Percentiles rank a stretch among this genome's conserved stretches.
Conservation (phyloP, 2,797 vertebrate genomes). For the Lepilemur ruficaudatus region DNA sequence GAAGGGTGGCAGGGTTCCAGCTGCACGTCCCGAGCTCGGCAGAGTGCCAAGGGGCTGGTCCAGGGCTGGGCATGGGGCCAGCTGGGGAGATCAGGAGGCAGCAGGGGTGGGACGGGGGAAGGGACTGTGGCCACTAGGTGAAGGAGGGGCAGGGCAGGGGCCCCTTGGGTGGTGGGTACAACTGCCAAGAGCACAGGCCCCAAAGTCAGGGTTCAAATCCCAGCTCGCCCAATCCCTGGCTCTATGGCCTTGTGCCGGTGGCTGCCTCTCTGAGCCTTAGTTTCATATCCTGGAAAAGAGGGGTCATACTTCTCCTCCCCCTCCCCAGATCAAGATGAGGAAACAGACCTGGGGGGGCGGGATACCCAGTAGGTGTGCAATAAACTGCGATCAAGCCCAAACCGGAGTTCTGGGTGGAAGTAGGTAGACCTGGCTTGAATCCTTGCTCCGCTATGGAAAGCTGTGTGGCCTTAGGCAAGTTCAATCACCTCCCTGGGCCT, state of each 20-base stretch:
- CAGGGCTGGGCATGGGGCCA: constrained; percentile 58
- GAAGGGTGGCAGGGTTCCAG: constrained; percentile 81
- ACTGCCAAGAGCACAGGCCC: neutral
- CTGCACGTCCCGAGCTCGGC: constrained; percentile 72
- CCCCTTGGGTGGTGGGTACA: neutral
- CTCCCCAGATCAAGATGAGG: neutral
- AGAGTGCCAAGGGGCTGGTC: constrained; percentile 65
- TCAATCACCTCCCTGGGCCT: neutral
- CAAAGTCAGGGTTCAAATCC: neutral
- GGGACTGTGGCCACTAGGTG: neutral
- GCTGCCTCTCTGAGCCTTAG: neutral
- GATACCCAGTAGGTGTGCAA: neutral
- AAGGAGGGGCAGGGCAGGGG: neutral
- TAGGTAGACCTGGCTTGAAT: neutral
- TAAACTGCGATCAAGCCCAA: neutral
- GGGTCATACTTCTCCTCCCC: neutral
- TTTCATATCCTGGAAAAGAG: neutral
- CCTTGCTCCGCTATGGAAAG: neutral
- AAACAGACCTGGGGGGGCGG: neutral
- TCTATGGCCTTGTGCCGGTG: neutral
- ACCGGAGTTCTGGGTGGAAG: neutral
- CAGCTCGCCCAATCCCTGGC: neutral
- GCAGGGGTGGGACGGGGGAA: neutral
- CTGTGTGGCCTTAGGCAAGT: neutral
- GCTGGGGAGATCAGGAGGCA: constrained; percentile 45